Conservation (phyloP, 2,797 vertebrate genomes). For the Acrossocheilus fasciatus region DNA sequence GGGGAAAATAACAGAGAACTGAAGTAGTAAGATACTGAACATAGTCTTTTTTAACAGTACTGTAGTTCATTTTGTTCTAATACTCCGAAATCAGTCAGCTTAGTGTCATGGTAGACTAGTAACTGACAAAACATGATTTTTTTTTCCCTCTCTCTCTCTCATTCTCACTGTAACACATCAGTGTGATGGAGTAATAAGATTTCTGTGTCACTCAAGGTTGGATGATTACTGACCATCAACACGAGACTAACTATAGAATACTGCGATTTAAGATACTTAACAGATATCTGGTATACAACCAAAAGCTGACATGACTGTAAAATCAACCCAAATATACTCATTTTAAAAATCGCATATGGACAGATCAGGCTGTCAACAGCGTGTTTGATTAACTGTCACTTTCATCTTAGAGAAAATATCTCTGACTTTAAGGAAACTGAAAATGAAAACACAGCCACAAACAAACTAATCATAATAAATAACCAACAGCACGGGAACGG, state of each 20-base stretch:
- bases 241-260: not conserved
- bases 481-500: not conserved
- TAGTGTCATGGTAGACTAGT: not conserved
- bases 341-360: not conserved
- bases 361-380: not conserved
- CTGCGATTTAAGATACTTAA: not conserved
- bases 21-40: not conserved
- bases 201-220: not conserved
- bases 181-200: not conserved
- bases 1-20: not conserved
- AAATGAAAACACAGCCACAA: not conserved
- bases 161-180: not conserved
- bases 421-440: not conserved
- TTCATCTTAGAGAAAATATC: not conserved
- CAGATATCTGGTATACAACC: not conserved
- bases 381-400: constrained; percentile 5
- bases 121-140: not conserved
- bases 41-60: not conserved
- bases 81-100: not conserved
- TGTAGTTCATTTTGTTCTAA: not conserved
- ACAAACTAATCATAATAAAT: not conserved
- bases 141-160: not conserved
- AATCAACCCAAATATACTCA: not conserved
- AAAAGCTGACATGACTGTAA: not conserved
- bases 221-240: not conserved